Conservation (phyloP, 2,113 vertebrate species). For the Myiagra hebetior region DNA sequence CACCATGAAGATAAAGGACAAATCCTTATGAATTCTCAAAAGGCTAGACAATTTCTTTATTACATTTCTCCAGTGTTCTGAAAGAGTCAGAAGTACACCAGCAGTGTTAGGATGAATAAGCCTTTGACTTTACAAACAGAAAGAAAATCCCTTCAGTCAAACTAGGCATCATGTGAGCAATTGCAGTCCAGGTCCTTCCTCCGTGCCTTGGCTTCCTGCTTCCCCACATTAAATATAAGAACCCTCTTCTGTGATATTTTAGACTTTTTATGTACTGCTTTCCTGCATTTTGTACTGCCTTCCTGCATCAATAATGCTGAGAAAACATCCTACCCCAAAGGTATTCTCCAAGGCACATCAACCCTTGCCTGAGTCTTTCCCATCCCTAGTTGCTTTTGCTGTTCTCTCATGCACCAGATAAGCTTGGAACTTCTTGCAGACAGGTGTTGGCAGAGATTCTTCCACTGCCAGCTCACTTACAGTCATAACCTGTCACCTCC, state of each 20-base stretch:
- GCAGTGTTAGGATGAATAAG: neutral
- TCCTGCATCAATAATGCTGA: neutral
- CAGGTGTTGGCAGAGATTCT: neutral
- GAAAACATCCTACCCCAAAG: neutral
- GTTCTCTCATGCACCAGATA: neutral
- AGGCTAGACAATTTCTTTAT: neutral
- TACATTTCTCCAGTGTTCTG: neutral
- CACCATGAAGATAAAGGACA: neutral
- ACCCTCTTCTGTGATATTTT: neutral
- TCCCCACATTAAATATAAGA: neutral
- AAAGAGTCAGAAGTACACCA: neutral
- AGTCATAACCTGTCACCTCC: neutral
- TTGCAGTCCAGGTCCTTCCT: neutral
- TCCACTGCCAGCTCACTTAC: neutral
- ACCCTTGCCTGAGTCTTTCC: neutral
- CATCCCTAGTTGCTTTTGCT: neutral
- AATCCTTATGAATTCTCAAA: neutral
- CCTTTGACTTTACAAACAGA: neutral
- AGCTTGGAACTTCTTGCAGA: neutral
- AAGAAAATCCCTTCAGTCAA: neutral
- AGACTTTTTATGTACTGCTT: neutral
- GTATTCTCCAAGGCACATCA: neutral
- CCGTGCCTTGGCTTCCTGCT: neutral
- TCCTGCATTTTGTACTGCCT: neutral
- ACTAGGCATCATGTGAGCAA: neutral